Evolutionary conservation across 2,113 vertebrate species (phyloP), one percentile per base, ranked within the genome.

Genomic region (Antechinus flavipes): DNA sequence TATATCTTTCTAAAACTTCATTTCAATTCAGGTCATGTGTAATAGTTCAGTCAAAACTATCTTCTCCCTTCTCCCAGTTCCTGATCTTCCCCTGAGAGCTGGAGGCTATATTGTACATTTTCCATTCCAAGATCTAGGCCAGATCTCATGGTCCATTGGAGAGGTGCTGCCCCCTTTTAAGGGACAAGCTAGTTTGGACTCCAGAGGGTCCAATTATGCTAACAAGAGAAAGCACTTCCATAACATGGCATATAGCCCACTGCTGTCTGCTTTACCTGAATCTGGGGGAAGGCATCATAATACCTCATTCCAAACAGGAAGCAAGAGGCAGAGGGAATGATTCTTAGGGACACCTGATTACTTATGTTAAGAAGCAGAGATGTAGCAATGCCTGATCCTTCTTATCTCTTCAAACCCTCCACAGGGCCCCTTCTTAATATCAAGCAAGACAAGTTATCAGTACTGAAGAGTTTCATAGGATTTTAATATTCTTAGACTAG

Each of bases 131-230:
- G 68, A 84, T 84, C n/a, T 42, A 42, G 68, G n/a, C 1, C 35
- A 84, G 68, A 23, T 42, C 68, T 84, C 68, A 84, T 84, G n/a
- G n/a, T 84, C n/a, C 68, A 42, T 42, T 84, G n/a, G 68, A 84
- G 68, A 84, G n/a, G 68, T 84, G 68, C n/a, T 84, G n/a, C 68
- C n/a, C 68, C n/a, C 35, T 84, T 84, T 84, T 84, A 84, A 84
- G 68, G 68, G 19, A 84, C 19, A 84, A 19, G n/a, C 68, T 84
- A 42, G 68, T 42, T 84, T 84, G 68, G 16, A 84, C 7, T 42
- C 68, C 68, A 84, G n/a, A 42, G 19, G 19, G 19, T 42, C 19
- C 68, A 84, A 84, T 84, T 84, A 42, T 84, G 68, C 19, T 84
- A 42, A 42, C 19, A 84, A 84, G n/a, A 84, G 68, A 84, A 84